Base-by-base conservation (phyloP, 53 echinoderm and acorn worm species). In the Patiria pectinifera region DNA sequence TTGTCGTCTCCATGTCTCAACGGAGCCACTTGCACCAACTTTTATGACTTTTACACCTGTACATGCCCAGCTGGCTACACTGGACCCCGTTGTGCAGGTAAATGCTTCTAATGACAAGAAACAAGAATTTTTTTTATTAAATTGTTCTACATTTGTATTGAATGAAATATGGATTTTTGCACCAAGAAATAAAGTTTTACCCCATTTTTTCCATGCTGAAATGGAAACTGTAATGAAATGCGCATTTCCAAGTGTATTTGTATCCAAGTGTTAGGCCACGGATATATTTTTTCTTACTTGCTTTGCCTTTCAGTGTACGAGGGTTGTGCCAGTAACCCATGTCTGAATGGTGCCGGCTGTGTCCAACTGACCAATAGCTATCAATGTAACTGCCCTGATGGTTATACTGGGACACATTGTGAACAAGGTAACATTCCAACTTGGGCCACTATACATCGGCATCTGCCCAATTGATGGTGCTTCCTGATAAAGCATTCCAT, bases 21-120 rank as follows among this genome's bases (percentile, higher is more conserved):
- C 86, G 92, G 94, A 76, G 94, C 83, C 25, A 93, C 92, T 23
- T 96, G 96, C 71, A 80, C 45, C 47, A 94, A 93, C 58, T 92
- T 62, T 45, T 85, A 59, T 94, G 93, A 76, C 80, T 89, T 46
- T 45, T 96, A 93, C 59, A 90, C 82, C 25, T 97, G 97, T 66
- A 89, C 88, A 8, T 97, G 97, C 60, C 43, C 92, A 45, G 19
- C 86, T 0, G 93, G 86, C 61, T 97, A 48, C 94, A 82, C 44
- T 19, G 97, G 95, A 19, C 46, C 45, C 15, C 94, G 93, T 77
- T 97, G 97, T 84, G 85, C 91, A 78, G 79, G 89, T 89, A 78
- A 66, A 2, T 2, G 24, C 18, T 59, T n/a, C n/a, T n/a, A n/a
- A n/a, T n/a, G n/a, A n/a, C n/a, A n/a, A n/a, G n/a, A 4, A 49